These are phyloP conservation scores for Chorisops tibialis DNA, from an alignment of 2,888 invertebrate species.

Conservation along the genomic window DNA sequence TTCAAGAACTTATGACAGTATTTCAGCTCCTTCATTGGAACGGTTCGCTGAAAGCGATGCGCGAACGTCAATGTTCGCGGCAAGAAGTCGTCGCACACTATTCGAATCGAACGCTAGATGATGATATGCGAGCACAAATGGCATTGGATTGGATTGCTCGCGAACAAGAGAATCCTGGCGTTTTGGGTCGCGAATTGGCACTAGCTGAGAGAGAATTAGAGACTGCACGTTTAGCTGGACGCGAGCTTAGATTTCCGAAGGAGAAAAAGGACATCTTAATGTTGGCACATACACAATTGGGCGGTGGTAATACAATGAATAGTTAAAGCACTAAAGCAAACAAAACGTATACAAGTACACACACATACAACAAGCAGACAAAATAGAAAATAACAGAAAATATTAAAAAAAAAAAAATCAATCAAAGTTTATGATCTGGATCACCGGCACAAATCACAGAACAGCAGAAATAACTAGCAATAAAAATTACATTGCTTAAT, in stretches of 20 bases:
- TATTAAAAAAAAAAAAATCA: too few species aligned
- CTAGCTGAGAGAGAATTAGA: conserved; percentile 84
- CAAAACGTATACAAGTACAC: background rate
- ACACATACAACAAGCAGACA: background rate
- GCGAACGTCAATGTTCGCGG: conserved; percentile 89
- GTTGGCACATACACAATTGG: conserved; percentile 81
- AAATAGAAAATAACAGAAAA: too few species aligned
- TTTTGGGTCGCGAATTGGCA: conserved; percentile 75
- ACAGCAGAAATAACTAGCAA: background rate
- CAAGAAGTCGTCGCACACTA: conserved; percentile 93
- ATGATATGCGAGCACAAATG: conserved; percentile 95
- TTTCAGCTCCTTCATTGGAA: conserved; percentile 96
- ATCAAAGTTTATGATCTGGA: too few species aligned
- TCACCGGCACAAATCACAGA: background rate
- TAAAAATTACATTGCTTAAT: background rate
- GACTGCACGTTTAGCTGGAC: conserved; percentile 79
- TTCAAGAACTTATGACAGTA: conserved; percentile 96
- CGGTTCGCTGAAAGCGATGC: conserved; percentile 92
- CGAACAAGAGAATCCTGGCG: conserved; percentile 69
- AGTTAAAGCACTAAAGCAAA: conserved; percentile 31
- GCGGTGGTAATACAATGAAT: conserved; percentile 44
- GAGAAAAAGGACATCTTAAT: conserved; percentile 93
- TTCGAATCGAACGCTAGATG: conserved; percentile 86
- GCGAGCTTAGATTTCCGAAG: conserved; percentile 89
- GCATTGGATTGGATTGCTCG: conserved; percentile 91